Evolutionary conservation across 2,113 vertebrate species (phyloP).

Genomic region (Phylloscopus whistleri): DNA sequence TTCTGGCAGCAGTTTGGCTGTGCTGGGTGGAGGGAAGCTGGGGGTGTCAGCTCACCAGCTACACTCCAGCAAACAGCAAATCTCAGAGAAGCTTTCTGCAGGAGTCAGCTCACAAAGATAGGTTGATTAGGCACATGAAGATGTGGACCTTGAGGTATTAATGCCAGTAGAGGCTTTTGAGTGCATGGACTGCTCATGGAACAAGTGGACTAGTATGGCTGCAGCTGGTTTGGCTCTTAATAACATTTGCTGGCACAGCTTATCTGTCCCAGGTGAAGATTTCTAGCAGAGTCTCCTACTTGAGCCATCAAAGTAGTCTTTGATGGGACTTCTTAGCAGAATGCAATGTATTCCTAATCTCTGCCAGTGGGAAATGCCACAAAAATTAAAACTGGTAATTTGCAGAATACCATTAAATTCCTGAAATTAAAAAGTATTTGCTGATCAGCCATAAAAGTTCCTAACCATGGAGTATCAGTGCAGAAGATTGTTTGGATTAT

Average conservation of each 20-base stretch:
- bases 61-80: not conserved
- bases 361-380: not conserved
- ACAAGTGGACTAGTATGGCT: not conserved
- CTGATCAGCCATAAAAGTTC: not conserved
- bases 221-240: not conserved
- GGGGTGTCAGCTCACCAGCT: not conserved
- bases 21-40: not conserved
- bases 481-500: not conserved
- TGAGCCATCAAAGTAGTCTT: not conserved
- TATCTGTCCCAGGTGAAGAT: not conserved
- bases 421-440: not conserved
- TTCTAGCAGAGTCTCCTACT: not conserved
- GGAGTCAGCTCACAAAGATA: not conserved
- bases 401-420: not conserved
- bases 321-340: not conserved
- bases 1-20: not conserved
- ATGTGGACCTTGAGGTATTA: fast-evolving
- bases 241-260: not conserved
- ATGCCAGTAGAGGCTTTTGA: not conserved
- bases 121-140: not conserved
- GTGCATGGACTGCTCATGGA: not conserved
- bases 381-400: not conserved
- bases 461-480: not conserved
- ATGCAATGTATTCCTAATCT: not conserved
- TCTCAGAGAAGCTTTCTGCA: not conserved